Base-by-base conservation (phyloP, 2,797 vertebrate genomes). In the Gallinago solitaria region DNA sequence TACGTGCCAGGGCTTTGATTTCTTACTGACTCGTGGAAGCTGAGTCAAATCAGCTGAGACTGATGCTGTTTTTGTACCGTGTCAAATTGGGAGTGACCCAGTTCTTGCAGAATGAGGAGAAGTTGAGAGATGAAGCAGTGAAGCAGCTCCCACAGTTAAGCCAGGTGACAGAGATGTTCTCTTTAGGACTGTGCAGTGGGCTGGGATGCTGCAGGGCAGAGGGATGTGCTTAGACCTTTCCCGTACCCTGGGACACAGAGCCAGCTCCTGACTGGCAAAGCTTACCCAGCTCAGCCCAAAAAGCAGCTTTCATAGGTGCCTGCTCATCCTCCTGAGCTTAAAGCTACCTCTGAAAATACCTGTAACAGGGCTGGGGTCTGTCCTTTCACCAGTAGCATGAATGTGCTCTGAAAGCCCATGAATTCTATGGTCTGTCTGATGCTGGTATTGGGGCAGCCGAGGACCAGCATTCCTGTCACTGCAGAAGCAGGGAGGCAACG, bases 41-140 rank as follows among this genome's bases (percentile, higher is more conserved):
- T 79, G 77, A 95, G 67, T 91, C 73, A 79, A 93, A 94, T 91
- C 69, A 73, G 73, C 79, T 89, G 80, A 87, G 68, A 51, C 89
- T 82, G 59, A 77, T 71, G 67, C 67, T 83, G 51, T 70, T 95
- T 93, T 89, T 48, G 2, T 85, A 61, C 84, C 57, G 6, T 83
- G 57, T 78, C 84, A 83, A 91, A 95, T 65, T 57, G 17, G 33
- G 82, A 93, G 56, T 11, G 63, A 89, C 87, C 89, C 65, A 89
- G 54, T 93, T 96, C 71, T 64, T 83, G 35, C 10, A 57, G 69
- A 74, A 61, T 12, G 32, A 83, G 16, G 48, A 71, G 75, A n/a
- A 75, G 27, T 83, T 51, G 41, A 83, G 64, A 57, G 17, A 48
- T 21, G 28, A 32, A 82, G 51, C 60, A 90, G 60, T 56, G 43